Conservation (phyloP, 2,888 invertebrate genomes). For the Drosophila longiperda region DNA sequence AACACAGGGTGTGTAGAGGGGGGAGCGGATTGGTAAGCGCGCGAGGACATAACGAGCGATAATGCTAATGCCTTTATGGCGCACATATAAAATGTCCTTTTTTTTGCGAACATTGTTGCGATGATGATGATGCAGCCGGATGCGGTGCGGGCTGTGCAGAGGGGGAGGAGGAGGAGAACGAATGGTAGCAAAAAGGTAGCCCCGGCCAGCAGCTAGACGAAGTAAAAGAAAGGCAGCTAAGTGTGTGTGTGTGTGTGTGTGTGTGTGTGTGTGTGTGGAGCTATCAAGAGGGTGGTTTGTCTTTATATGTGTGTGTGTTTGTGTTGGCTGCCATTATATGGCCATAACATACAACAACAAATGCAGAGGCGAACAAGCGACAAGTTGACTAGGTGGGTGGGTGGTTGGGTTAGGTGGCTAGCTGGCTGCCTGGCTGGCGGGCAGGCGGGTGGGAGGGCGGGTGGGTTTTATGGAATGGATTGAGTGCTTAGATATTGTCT, state of each 20-base stretch:
- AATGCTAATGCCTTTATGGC: conserved; percentile 82
- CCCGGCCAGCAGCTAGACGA: conserved; percentile 18
- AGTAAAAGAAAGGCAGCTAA: conserved; percentile 14
- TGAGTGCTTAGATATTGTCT: conserved; percentile 41
- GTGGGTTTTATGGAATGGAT: neutral
- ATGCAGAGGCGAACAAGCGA: conserved; percentile 14
- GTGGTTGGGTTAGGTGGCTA: conserved; percentile 9
- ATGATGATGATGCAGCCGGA: conserved; percentile 53
- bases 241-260: neutral
- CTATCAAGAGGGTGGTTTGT: conserved; percentile 41
- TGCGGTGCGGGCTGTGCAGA: neutral
- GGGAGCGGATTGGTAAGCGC: conserved; percentile 14
- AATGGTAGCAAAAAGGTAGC: conserved; percentile 41
- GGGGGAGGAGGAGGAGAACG: neutral
- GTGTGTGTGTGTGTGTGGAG: conserved; percentile 22
- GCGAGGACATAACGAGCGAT: conserved; percentile 79
- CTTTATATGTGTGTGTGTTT: conserved; percentile 24
- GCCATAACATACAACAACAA: conserved; percentile 56
- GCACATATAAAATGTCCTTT: conserved; percentile 81
- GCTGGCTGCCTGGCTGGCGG: neutral
- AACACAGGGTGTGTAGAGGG: neutral
- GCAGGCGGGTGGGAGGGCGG: neutral
- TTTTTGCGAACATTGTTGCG: conserved; percentile 75
- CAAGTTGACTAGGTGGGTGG: conserved; percentile 16
- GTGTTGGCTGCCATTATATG: conserved; percentile 57